Percentiles rank a stretch among this genome's conserved stretches.
Evolutionary conservation across 2,113 vertebrate species (phyloP).

Genomic region (Telmatochromis sp.): DNA sequence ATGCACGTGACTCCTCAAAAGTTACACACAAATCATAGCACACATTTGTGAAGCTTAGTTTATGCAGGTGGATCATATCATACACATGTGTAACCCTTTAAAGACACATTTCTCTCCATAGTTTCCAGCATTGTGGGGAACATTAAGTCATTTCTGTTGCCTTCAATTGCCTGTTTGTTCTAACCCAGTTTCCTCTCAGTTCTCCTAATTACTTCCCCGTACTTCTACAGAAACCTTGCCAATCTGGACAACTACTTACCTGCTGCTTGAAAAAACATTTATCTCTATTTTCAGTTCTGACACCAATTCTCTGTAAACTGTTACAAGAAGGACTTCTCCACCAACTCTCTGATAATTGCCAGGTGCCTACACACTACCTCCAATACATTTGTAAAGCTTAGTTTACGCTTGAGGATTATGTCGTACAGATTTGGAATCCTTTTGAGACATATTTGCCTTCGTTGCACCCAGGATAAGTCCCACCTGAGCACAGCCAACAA

Average conservation of each 20-base stretch:
- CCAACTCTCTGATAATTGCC: background rate
- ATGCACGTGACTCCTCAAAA: background rate
- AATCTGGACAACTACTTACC: background rate
- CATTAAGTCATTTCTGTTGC: background rate
- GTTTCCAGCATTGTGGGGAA: background rate
- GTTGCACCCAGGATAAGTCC: background rate
- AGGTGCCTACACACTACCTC: background rate
- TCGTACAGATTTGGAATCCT: rapidly evolving
- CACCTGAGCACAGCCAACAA: background rate
- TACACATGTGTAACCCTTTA: background rate
- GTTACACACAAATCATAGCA: background rate
- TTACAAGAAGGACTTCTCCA: rapidly evolving
- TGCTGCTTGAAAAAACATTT: background rate
- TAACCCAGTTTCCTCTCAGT: background rate
- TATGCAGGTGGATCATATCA: background rate
- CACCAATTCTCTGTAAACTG: background rate
- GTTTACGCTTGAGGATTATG: background rate
- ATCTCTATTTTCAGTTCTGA: background rate
- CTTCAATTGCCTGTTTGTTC: rapidly evolving
- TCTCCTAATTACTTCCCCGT: background rate
- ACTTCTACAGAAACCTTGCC: background rate
- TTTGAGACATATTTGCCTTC: background rate
- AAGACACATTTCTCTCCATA: background rate
- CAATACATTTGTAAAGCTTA: background rate
- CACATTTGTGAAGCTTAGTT: background rate